phyloP scores from a whole-genome alignment of 37 sponge, comb jelly and placozoan genomes.

The Agelas oroides region DNA sequence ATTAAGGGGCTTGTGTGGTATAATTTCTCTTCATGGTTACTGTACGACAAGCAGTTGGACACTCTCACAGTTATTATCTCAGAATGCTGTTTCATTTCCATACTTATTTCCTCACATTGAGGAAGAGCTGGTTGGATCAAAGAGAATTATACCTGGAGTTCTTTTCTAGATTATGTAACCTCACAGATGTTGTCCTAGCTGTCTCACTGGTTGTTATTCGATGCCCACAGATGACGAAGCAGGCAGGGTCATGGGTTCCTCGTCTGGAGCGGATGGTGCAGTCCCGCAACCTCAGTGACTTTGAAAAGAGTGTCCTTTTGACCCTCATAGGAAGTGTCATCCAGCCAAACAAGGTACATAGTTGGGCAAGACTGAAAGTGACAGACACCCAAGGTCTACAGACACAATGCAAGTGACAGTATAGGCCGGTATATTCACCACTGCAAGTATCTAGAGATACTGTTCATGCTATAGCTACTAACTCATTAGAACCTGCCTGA shows the following conservation, averaged over 20 bases:
- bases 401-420: neutral
- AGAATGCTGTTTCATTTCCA: too few relatives aligned
- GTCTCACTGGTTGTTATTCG: too few relatives aligned
- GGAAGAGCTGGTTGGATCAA: too few relatives aligned
- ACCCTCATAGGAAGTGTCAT: constrained; percentile 77
- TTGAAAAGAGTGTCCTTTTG: constrained; percentile 83
- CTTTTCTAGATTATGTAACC: too few relatives aligned
- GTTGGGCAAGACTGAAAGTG: neutral
- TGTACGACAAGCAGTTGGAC: too few relatives aligned
- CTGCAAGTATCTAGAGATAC: neutral
- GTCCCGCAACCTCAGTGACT: constrained; percentile 64
- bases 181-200: too few relatives aligned
- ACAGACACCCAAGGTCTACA: neutral
- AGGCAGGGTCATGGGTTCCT: constrained; percentile 61
- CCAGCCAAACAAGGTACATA: constrained; percentile 79
- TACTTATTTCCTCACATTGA: too few relatives aligned
- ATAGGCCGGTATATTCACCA: too few relatives aligned
- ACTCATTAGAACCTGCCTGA: neutral
- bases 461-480: neutral
- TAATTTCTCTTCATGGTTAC: too few relatives aligned
- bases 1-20: too few relatives aligned
- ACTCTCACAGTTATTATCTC: too few relatives aligned
- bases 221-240: constrained; percentile 61
- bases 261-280: constrained; percentile 77
- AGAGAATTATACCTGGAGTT: too few relatives aligned